Evolutionary conservation across 2,113 vertebrate species (phyloP).

Genomic region (Garra rufa): DNA sequence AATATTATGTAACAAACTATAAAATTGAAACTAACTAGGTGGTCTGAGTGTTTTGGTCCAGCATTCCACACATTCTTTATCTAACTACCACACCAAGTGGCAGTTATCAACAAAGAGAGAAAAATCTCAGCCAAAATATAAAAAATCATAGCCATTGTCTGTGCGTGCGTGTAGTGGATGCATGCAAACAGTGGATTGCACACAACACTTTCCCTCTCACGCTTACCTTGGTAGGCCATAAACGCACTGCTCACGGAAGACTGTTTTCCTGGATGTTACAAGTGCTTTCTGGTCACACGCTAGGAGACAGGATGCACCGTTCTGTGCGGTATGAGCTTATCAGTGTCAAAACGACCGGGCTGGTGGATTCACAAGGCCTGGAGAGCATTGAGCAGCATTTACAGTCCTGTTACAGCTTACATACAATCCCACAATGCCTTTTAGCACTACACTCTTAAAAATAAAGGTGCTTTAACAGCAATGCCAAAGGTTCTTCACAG

Average conservation of each 20-base stretch:
- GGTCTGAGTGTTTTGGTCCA: slow-evolving; percentile 40
- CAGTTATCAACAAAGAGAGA: slow-evolving; percentile 40
- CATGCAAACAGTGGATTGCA: slow-evolving; percentile 7
- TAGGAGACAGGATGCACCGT: slow-evolving; percentile 10
- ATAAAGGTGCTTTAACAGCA: too few species aligned
- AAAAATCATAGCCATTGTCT: slow-evolving; percentile 12
- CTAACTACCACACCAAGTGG: slow-evolving; percentile 23
- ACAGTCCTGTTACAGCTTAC: not conserved
- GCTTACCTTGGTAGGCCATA: not conserved
- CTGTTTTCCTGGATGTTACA: slow-evolving; percentile 25
- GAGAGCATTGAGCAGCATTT: not conserved
- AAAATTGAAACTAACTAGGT: not conserved
- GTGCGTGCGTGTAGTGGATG: slow-evolving; percentile 26
- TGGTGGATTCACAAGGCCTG: not conserved
- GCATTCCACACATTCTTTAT: slow-evolving; percentile 44
- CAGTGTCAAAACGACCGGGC: slow-evolving; percentile 24
- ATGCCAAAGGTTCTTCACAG: too few species aligned
- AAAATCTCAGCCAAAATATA: slow-evolving; percentile 33
- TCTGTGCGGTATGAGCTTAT: not conserved
- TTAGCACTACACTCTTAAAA: too few species aligned
- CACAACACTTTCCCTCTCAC: slow-evolving; percentile 19
- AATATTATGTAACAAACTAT: not conserved
- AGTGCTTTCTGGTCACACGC: slow-evolving; percentile 36
- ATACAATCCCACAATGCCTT: not conserved
- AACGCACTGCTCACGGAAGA: slow-evolving; percentile 36